A percentile compares a stretch with the other conserved stretches of the same genome.
These are phyloP conservation scores for Micoletzkya japonica DNA, from an alignment of 2,888 invertebrate genomes.

Conservation along the genomic window DNA sequence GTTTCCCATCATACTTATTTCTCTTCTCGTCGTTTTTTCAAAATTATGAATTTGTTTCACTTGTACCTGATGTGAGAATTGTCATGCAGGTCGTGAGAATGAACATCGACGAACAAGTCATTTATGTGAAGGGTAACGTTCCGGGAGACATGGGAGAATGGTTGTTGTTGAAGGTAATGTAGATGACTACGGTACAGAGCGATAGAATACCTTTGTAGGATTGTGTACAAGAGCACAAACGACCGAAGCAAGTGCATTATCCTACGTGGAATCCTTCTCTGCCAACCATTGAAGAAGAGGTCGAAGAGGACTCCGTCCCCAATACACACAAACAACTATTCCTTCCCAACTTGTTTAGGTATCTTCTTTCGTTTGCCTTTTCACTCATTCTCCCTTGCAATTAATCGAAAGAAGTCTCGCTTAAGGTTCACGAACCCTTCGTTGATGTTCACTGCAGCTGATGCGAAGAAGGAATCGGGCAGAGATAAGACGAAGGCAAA, in stretches of 20 bases:
- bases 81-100: conserved; percentile 54
- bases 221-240: conserved; percentile 49
- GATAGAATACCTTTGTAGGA: conserved; percentile 35
- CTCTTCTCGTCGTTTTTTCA: background rate
- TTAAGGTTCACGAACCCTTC: conserved; percentile 55
- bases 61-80: background rate
- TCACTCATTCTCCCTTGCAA: background rate
- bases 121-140: conserved; percentile 59
- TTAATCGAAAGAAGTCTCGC: conserved; percentile 4
- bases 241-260: conserved; percentile 44
- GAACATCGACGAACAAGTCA: conserved; percentile 59
- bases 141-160: conserved; percentile 60
- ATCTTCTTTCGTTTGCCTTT: background rate
- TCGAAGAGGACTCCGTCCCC: conserved; percentile 30
- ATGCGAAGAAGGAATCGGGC: conserved; percentile 51
- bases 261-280: conserved; percentile 56
- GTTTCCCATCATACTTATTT: background rate
- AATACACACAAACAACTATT: conserved; percentile 11
- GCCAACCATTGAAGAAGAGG: conserved; percentile 44
- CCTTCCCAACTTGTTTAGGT: conserved; percentile 21
- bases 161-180: conserved; percentile 46
- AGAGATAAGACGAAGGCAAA: conserved; percentile 60
- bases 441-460: conserved; percentile 53
- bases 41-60: background rate
- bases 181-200: too few species aligned